These are phyloP conservation scores for Epinotia nisella DNA, from an alignment of 2,888 invertebrate genomes.

Conservation along the genomic window DNA sequence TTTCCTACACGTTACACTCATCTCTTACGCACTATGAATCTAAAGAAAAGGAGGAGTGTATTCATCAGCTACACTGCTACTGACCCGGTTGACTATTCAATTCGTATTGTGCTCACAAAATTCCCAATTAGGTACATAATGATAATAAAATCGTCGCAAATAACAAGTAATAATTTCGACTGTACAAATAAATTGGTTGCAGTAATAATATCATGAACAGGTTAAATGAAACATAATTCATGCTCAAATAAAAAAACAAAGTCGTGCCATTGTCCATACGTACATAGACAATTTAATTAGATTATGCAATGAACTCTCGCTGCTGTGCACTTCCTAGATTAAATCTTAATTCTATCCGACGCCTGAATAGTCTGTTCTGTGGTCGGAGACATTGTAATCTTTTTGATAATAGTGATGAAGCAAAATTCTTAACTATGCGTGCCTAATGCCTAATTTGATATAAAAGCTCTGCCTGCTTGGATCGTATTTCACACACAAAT, in stretches of 20 bases:
- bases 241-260: conserved; percentile 21
- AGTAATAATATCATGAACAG: not conserved
- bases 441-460: not conserved
- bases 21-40: too few relatives aligned
- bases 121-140: too few relatives aligned
- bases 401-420: not conserved
- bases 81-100: too few relatives aligned
- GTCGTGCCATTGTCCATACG: conserved; percentile 35
- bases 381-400: conserved; percentile 10
- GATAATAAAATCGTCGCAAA: too few relatives aligned
- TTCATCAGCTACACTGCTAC: too few relatives aligned
- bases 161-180: too few relatives aligned
- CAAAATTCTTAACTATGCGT: not conserved
- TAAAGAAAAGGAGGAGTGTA: too few relatives aligned
- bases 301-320: conserved; percentile 30
- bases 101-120: too few relatives aligned
- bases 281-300: conserved; percentile 34
- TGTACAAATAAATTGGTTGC: not conserved
- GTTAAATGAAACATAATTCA: conserved; percentile 7
- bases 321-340: conserved; percentile 26
- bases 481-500: too few relatives aligned
- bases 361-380: conserved; percentile 8
- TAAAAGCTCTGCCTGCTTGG: too few relatives aligned
- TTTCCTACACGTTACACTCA: too few relatives aligned
- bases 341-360: conserved; percentile 30